These are phyloP conservation scores for Disparrhopalites patrizii DNA, from an alignment of 2,888 invertebrate species.

Conservation along the genomic window DNA sequence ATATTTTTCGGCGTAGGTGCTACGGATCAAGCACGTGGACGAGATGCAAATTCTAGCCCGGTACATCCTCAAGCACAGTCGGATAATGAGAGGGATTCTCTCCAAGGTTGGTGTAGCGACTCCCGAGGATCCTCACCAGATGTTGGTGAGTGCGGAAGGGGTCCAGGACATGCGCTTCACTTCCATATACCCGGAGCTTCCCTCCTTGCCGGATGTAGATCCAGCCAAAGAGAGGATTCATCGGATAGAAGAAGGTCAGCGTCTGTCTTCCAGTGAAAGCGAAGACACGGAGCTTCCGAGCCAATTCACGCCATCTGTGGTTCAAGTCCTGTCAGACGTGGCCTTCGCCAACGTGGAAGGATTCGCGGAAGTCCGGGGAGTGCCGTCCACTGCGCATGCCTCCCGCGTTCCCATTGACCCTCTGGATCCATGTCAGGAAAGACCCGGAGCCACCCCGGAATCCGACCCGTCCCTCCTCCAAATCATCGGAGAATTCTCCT, in stretches of 20 bases:
- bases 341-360: conserved; percentile 1
- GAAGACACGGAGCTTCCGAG: neutral
- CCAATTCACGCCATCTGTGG: neutral
- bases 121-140: neutral
- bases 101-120: conserved; percentile 23
- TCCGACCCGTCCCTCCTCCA: conserved; percentile 3
- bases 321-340: neutral
- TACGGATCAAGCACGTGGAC: conserved; percentile 32
- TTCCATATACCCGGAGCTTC: no score
- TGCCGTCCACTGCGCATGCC: neutral
- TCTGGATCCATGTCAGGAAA: no score
- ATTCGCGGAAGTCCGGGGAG: conserved; percentile 1
- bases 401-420: no score
- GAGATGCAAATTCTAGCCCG: conserved; percentile 40
- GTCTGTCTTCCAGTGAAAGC: neutral
- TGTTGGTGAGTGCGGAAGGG: conserved; percentile 5
- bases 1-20: conserved; percentile 23
- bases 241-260: neutral
- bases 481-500: conserved; percentile 24
- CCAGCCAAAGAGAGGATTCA: neutral
- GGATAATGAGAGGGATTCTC: conserved; percentile 37
- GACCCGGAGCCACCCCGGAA: neutral
- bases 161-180: no score
- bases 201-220: no score
- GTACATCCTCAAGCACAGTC: conserved; percentile 37